A percentile compares a stretch with the other conserved stretches of the same genome.
Evolutionary conservation across 1,140 invertebrate genomes (phyloP).

Genomic region (Potamilus streckersoni): DNA sequence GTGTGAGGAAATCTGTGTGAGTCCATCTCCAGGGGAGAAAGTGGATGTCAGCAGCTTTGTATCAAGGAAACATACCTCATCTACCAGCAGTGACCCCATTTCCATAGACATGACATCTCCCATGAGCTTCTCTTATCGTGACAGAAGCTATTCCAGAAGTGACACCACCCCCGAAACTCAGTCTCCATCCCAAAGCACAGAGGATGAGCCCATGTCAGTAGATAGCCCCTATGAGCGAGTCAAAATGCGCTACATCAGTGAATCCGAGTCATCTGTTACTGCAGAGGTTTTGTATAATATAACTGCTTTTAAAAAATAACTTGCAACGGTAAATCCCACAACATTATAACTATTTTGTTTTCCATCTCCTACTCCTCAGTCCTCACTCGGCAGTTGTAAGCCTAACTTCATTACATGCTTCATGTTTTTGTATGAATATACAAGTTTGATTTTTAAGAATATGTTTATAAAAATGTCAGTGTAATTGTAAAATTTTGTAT

Average conservation of each 20-base stretch:
- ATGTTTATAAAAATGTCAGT: no score
- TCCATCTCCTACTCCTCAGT: no score
- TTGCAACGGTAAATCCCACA: no score
- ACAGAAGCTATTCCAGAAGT: constrained; percentile 10
- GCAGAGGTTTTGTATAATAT: constrained; percentile 19
- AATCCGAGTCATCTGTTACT: constrained; percentile 49
- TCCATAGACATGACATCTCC: no score
- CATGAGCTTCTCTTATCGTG: not conserved
- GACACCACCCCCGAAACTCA: no score
- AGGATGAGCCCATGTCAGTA: constrained; percentile 57
- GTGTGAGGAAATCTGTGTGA: constrained; percentile 66
- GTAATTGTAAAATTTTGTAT: no score
- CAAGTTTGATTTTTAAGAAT: no score
- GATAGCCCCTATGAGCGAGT: constrained; percentile 27
- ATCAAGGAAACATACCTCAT: constrained; percentile 49
- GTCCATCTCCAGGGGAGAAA: constrained; percentile 48
- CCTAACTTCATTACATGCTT: no score
- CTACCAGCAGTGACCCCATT: constrained; percentile 35
- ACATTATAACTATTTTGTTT: no score
- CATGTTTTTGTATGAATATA: no score
- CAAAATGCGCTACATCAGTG: constrained; percentile 50
- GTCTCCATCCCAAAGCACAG: constrained; percentile 16
- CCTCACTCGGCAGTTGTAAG: no score
- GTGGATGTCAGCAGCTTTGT: constrained; percentile 57
- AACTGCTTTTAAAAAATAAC: no score